Evolutionary conservation across 1,140 invertebrate species (phyloP), one percentile per base, ranked within the genome.

Genomic region (Magallana angulata): DNA sequence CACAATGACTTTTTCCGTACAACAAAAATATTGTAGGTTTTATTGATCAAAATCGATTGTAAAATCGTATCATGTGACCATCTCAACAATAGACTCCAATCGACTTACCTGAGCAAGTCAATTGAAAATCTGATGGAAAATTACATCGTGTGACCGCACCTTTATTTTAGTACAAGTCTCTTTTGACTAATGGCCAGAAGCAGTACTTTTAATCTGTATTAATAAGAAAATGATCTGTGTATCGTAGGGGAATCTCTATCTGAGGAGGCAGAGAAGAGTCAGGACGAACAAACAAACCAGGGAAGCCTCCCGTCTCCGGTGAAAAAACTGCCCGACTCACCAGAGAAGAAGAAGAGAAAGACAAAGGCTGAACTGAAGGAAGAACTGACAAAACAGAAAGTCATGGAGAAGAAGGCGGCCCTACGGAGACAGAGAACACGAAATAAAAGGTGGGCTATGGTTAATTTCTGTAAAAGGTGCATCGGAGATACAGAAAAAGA

Each of bases 311-410:
- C 85, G 87, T 48, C 57, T 60, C 82, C 82, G 9, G 8, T 57
- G 48, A 82, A 82, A n/a, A 82, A 82, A 82, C 1, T 82, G 0
- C 71, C 76, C 9, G 60, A 82, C 36, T 90, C 90, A n/a, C 86
- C 89, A 7, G 88, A 90, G 30, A 91, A 91, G 82, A 89, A 91
- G 57, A 90, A 90, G 83, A 90, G 90, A 57, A 92, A 92, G 87
- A 92, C 93, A 62, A 93, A 94, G 89, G 92, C 92, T 84, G 92
- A 94, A 88, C 91, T 91, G 83, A 94, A 94, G 84, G 94, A 93
- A 89, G 92, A 94, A 82, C 90, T 94, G 0, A 90, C 90, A 57
- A 92, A 94, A 86, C 93, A 94, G 84, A 94, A 94, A 89, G 93
- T 94, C 0, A 90, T 93, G 91, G 93, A 93, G 88, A 93, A 92